Evolutionary conservation across 2,888 invertebrate genomes (phyloP), one percentile per base, ranked within the genome.

Genomic region (Cremastinae sp.): DNA sequence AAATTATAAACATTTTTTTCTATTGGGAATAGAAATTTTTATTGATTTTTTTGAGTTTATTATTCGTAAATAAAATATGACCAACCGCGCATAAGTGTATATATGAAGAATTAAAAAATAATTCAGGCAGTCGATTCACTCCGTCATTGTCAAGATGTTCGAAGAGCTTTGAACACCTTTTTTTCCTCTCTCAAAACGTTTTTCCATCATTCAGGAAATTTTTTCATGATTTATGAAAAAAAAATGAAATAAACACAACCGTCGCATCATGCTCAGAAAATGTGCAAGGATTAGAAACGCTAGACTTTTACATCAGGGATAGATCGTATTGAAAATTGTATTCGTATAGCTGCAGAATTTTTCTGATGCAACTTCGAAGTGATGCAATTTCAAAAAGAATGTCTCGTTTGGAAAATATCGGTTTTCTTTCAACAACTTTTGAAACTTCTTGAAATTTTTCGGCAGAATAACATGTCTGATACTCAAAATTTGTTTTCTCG

Each of bases 101-200:
- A 49, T 51, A 28, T 22, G 39, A 51, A 37, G 64, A 39, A 74
- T 69, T 74, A 64, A 59, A 74, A 65, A n/a, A 70, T 69, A 51
- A 64, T 58, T 74, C 64, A 20, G 39, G 45, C 79, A 78, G 82
- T 83, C 80, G 79, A 83, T 83, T 80, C 73, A 66, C 78, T 62
- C 53, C 47, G 81, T 83, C 81, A 82, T 78, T 66, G 78, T 55
- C 77, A 74, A 75, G 75, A 79, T 66, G 74, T 62, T 66, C 56
- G 58, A 37, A 43, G 20, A 64, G 51, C 56, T 56, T 43, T n/a
- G 45, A 45, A 35, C 22, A 71, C 55, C 53, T 43, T 61, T 75
- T 70, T 75, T 62, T 20, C 47, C 45, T 12, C 20, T 58, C 55
- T 12, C 9, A 43, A 20, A 51, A 56, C 28, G 35, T 5, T 49